phyloP scores from a whole-genome alignment of 2,797 vertebrate species.

The Sciaenops ocellatus region DNA sequence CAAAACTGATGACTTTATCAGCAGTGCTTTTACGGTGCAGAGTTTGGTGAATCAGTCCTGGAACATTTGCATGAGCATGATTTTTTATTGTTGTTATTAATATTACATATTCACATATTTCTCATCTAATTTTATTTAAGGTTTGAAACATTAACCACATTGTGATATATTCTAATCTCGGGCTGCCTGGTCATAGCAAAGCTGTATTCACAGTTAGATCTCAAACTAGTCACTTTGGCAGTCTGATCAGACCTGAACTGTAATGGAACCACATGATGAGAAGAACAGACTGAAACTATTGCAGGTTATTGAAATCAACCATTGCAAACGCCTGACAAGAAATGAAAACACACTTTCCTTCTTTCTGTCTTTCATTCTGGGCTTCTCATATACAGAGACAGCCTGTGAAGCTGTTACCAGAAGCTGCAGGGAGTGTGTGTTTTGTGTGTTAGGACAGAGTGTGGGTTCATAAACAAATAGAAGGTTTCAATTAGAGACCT shows the following conservation, averaged over 20 bases:
- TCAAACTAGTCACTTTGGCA: too few species aligned
- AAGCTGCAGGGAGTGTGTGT: constrained; percentile 34
- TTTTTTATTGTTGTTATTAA: too few species aligned
- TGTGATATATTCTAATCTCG: too few species aligned
- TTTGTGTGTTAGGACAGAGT: constrained; percentile 37
- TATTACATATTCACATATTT: too few species aligned
- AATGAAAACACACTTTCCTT: constrained; percentile 13
- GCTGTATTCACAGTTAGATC: too few species aligned
- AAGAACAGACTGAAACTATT: constrained; percentile 23
- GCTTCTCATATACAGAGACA: constrained; percentile 3
- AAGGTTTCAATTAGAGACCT: constrained; percentile 66
- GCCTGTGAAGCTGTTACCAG: constrained; percentile 47
- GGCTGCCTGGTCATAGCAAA: too few species aligned
- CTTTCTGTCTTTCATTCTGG: constrained; percentile 5
- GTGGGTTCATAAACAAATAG: constrained; percentile 61
- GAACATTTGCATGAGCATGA: too few species aligned
- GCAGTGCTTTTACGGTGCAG: too few species aligned
- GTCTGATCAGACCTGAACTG: too few species aligned
- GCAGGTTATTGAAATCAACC: constrained; percentile 42
- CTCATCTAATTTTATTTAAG: too few species aligned
- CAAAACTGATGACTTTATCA: too few species aligned
- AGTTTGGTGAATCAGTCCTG: not conserved
- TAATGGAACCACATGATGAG: constrained; percentile 24
- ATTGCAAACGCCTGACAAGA: constrained; percentile 3
- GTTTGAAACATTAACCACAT: too few species aligned